Conservation (phyloP, 1,140 invertebrate species). For the Battus philenor region DNA sequence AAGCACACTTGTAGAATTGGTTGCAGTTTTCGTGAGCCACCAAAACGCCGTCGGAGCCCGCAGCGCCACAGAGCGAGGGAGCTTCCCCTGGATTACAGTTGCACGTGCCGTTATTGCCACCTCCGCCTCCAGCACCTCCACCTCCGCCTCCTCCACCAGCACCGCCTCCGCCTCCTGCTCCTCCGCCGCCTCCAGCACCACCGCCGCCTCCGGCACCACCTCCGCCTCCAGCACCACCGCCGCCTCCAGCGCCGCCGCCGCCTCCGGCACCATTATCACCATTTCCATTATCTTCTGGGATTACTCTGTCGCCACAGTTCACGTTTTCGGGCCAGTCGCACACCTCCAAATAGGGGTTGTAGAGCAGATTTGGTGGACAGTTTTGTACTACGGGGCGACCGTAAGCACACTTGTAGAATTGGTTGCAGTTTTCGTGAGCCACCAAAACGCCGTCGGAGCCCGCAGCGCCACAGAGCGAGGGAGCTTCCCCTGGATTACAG, state of each 20-base stretch:
- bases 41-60: slow-evolving; percentile 1
- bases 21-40: slow-evolving; percentile 32
- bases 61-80: slow-evolving; percentile 1
- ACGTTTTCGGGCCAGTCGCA: slow-evolving; percentile 80
- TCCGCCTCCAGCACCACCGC: slow-evolving; percentile 7
- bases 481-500: slow-evolving; percentile 21
- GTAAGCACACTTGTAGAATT: slow-evolving; percentile 37
- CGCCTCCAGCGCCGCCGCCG: not conserved
- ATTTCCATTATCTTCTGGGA: slow-evolving; percentile 16
- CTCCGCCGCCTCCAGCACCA: slow-evolving; percentile 12
- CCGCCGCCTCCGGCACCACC: slow-evolving; percentile 4
- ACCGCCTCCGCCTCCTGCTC: too few species aligned
- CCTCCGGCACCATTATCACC: slow-evolving; percentile 1
- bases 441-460: slow-evolving; percentile 28
- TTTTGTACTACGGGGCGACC: slow-evolving; percentile 37
- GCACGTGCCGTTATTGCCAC: slow-evolving; percentile 10
- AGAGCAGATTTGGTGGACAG: slow-evolving; percentile 66
- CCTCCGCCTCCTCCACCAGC: too few species aligned
- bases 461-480: slow-evolving; percentile 24
- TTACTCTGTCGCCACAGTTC: slow-evolving; percentile 29
- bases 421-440: slow-evolving; percentile 39
- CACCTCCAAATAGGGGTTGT: slow-evolving; percentile 75
- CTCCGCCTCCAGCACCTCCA: too few species aligned
- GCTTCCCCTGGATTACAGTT: slow-evolving; percentile 29
- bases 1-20: slow-evolving; percentile 37